A percentile compares a stretch with the other conserved stretches of the same genome.
phyloP scores from a whole-genome alignment of 2,888 invertebrate genomes.

The Mamestra brassicae region DNA sequence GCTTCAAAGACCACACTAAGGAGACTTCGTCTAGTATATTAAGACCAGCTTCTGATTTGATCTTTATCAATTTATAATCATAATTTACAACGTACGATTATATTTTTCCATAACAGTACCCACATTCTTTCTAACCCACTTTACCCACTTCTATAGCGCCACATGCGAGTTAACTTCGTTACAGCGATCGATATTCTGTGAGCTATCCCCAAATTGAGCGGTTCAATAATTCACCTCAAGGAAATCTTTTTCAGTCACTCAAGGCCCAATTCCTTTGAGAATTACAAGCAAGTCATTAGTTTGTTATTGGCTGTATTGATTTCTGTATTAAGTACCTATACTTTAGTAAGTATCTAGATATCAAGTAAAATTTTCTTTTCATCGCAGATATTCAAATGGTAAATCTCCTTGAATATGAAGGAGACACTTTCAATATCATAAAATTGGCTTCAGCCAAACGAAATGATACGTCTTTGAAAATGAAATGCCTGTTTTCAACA shows the following conservation, averaged over 20 bases:
- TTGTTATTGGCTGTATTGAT: slow-evolving; percentile 10
- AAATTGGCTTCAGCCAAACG: not conserved
- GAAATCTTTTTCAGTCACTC: not conserved
- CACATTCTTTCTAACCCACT: slow-evolving; percentile 4
- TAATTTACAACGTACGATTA: too few relatives aligned
- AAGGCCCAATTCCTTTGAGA: slow-evolving; percentile 4
- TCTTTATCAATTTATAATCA: too few relatives aligned
- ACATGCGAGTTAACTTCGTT: not conserved
- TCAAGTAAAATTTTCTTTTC: not conserved
- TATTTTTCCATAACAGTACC: not conserved
- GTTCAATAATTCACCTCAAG: slow-evolving; percentile 10
- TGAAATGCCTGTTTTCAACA: slow-evolving; percentile 7
- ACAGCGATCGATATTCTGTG: slow-evolving; percentile 20
- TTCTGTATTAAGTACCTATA: not conserved
- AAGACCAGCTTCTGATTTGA: too few relatives aligned
- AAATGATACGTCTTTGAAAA: slow-evolving; percentile 16
- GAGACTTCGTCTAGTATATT: too few relatives aligned
- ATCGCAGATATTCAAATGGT: not conserved
- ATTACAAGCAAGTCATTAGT: slow-evolving; percentile 5
- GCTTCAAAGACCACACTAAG: too few relatives aligned
- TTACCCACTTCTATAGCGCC: not conserved
- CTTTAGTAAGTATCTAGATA: not conserved
- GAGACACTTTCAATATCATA: not conserved
- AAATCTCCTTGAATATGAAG: not conserved
- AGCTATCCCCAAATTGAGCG: slow-evolving; percentile 10